A percentile compares a stretch with the other conserved stretches of the same genome.
Evolutionary conservation across 2,113 vertebrate genomes (phyloP).

Genomic region (Hiodon alosoides): DNA sequence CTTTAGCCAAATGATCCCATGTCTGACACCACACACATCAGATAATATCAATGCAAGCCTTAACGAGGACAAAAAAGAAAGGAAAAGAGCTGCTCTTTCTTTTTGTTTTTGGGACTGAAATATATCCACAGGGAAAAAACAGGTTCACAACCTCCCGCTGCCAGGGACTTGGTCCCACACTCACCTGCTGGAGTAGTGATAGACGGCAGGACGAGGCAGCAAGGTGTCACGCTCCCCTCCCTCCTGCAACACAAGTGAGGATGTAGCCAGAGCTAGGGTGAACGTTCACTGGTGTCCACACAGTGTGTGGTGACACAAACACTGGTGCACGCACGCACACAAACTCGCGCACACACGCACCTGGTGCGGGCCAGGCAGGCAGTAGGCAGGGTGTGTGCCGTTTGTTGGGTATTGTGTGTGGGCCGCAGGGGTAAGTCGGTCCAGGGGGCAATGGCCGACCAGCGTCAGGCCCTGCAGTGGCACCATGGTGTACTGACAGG

Average conservation of each 20-base stretch:
- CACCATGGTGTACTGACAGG: conserved; percentile 95
- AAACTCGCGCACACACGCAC: conserved; percentile 44
- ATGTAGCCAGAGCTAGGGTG: neutral
- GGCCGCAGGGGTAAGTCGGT: conserved; percentile 37
- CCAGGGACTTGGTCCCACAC: neutral
- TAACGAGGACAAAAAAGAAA: too few species aligned
- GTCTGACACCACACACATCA: too few species aligned
- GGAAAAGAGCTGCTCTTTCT: neutral
- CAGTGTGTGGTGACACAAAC: too few species aligned
- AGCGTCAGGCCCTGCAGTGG: conserved; percentile 75
- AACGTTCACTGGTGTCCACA: neutral
- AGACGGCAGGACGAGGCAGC: neutral
- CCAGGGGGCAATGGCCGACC: conserved; percentile 64
- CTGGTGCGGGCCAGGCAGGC: conserved; percentile 63
- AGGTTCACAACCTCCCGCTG: neutral
- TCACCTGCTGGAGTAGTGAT: neutral
- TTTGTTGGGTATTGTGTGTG: conserved; percentile 51
- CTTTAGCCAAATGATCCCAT: too few species aligned
- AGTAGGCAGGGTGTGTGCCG: conserved; percentile 64
- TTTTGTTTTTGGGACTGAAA: too few species aligned
- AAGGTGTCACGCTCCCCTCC: conserved; percentile 61
- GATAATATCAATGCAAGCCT: too few species aligned
- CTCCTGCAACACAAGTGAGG: conserved; percentile 46
- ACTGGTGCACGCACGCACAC: neutral
- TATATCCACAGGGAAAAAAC: neutral